phyloP scores from a whole-genome alignment of 2,888 invertebrate genomes.

The Acanthosepion esculentum region DNA sequence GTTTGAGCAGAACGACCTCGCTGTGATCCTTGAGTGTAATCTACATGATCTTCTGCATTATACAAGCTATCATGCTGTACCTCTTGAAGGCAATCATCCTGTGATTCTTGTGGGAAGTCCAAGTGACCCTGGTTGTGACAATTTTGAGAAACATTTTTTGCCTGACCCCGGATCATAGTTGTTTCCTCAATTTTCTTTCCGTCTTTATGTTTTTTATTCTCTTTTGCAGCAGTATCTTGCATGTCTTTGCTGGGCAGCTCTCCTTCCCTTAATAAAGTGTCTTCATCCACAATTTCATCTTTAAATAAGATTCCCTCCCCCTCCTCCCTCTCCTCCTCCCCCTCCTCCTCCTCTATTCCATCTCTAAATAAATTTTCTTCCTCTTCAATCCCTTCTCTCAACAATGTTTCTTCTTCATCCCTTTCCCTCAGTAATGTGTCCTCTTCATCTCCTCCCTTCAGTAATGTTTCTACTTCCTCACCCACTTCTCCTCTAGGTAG shows the following conservation, averaged over 20 bases:
- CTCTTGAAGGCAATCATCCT: neutral
- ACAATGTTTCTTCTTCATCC: neutral
- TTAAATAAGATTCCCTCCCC: neutral
- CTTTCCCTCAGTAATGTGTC: neutral
- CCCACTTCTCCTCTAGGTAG: neutral
- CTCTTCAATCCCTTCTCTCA: neutral
- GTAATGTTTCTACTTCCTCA: neutral
- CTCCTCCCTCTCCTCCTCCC: neutral
- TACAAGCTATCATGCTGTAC: neutral
- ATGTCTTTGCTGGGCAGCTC: neutral
- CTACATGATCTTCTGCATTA: neutral
- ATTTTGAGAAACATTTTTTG: neutral
- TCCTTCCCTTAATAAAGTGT: neutral
- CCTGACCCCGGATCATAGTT: neutral
- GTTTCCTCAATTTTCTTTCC: neutral
- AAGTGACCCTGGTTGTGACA: neutral
- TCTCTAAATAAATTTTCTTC: neutral
- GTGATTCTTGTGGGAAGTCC: neutral
- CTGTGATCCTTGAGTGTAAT: neutral
- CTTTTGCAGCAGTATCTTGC: neutral
- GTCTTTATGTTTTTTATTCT: neutral
- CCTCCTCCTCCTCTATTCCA: neutral
- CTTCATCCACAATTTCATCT: neutral
- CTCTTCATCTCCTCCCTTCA: neutral
- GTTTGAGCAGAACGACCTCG: neutral